phyloP scores from a whole-genome alignment of 2,888 invertebrate genomes.

The Sipunculus nudus region DNA sequence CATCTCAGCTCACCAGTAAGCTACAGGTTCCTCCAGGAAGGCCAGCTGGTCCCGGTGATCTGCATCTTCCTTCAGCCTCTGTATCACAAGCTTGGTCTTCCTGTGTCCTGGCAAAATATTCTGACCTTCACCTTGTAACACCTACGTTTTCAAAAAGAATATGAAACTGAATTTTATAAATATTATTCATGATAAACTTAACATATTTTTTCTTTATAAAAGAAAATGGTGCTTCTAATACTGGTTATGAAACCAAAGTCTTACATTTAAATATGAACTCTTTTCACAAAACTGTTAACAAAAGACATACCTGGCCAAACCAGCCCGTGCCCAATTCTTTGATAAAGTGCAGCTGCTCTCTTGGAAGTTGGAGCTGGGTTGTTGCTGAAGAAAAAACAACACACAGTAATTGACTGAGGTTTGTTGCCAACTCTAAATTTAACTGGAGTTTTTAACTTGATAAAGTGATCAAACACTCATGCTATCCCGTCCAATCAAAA shows the following conservation, averaged over 20 bases:
- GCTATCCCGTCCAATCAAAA: neutral
- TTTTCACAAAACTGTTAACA: neutral
- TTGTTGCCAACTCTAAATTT: neutral
- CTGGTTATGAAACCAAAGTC: neutral
- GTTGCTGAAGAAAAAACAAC: constrained; percentile 24
- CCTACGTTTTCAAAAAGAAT: constrained; percentile 67
- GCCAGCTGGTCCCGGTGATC: constrained; percentile 79
- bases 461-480: neutral
- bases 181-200: neutral
- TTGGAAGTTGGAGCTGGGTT: constrained; percentile 72
- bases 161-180: neutral
- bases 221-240: neutral
- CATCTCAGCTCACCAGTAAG: constrained; percentile 70
- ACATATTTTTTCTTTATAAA: neutral
- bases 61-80: constrained; percentile 82
- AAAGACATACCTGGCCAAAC: constrained; percentile 76
- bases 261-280: constrained; percentile 5
- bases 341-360: constrained; percentile 81
- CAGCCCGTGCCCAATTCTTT: constrained; percentile 84
- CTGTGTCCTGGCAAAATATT: constrained; percentile 64
- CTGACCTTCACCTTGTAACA: constrained; percentile 81
- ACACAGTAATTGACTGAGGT: too few species aligned
- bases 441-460: neutral
- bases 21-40: constrained; percentile 80
- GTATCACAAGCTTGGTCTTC: constrained; percentile 76